Evolutionary conservation across 2,113 vertebrate species (phyloP), one percentile per base, ranked within the genome.

Genomic region (Pungitius pungitius): DNA sequence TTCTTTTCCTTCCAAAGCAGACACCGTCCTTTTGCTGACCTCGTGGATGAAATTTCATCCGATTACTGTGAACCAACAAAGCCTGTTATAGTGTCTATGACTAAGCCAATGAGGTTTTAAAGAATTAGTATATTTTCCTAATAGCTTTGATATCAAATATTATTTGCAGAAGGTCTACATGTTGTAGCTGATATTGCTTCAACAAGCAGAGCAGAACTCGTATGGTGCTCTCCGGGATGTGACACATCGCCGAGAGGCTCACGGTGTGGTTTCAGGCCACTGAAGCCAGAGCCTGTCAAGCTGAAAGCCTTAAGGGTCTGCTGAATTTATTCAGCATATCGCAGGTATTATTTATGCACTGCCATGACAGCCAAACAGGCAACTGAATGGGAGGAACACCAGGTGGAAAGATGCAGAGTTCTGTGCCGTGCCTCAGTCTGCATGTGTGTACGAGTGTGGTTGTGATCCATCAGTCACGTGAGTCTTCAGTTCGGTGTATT

Each of bases 351-450:
- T 87, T 85, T 80, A 72, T 66, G 35, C n/a, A 15, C 49, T 52
- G 52, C 72, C 33, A n/a, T 76, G 56, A 60, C 75, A 82, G 80
- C 77, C 67, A 78, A 77, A 75, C 64, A 60, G 64, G 42, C 43
- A 33, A 39, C 45, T 49, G 65, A 63, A 56, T 64, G 24, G 56
- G 70, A 43, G 60, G 45, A 71, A 66, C 26, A 39, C 43, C 47
- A 57, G 35, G 74, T 84, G 70, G 69, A 52, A 47, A 51, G 47
- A 68, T 65, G 54, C 13, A 26, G 5, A 22, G 26, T 47, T 63
- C 51, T 52, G 59, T 37, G 56, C 37, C 43, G 59, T 22, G 26
- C 64, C 57, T 24, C 35, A 11, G 10, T 35, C 33, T 69, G 64
- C 35, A 8, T 43, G 51, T 55, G 56, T 77, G 52, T 45, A 1